phyloP scores from a whole-genome alignment of 1,140 invertebrate genomes.

The Apolygus lucorum region DNA sequence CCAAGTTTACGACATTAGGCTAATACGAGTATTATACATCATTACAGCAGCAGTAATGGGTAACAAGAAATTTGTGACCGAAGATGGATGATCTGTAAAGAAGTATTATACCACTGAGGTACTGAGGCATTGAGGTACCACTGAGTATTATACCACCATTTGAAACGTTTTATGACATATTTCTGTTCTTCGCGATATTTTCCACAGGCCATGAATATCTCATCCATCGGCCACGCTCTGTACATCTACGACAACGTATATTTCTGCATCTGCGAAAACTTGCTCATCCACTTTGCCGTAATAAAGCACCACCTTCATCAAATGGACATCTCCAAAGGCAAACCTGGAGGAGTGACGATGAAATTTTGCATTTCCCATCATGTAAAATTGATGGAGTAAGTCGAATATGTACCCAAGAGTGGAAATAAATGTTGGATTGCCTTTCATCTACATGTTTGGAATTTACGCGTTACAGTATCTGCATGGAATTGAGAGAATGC shows the following conservation, averaged over 20 bases:
- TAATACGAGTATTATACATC: no score
- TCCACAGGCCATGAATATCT: slow-evolving; percentile 3
- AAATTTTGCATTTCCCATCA: slow-evolving; percentile 18
- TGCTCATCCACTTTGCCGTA: slow-evolving; percentile 13
- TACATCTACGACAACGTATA: slow-evolving; percentile 23
- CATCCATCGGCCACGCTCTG: slow-evolving; percentile 1
- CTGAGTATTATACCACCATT: no score
- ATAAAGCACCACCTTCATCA: slow-evolving; percentile 9
- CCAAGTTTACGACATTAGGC: no score
- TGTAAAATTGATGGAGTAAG: not conserved
- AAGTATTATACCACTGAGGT: no score
- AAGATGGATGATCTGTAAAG: no score
- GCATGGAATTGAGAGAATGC: slow-evolving; percentile 32
- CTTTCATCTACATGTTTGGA: not conserved
- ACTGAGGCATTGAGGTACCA: no score
- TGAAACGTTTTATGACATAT: not conserved
- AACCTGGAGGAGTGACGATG: not conserved
- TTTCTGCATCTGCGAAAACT: slow-evolving; percentile 17
- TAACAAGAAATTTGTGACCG: no score
- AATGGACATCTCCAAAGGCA: not conserved
- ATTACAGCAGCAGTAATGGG: no score
- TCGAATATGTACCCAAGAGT: not conserved
- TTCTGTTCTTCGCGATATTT: not conserved
- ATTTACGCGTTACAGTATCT: slow-evolving; percentile 36
- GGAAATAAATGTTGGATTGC: not conserved